Evolutionary conservation across 92 coral and sea anemone species (phyloP), one percentile per base, ranked within the genome.

Genomic region (Porites cylindrica): DNA sequence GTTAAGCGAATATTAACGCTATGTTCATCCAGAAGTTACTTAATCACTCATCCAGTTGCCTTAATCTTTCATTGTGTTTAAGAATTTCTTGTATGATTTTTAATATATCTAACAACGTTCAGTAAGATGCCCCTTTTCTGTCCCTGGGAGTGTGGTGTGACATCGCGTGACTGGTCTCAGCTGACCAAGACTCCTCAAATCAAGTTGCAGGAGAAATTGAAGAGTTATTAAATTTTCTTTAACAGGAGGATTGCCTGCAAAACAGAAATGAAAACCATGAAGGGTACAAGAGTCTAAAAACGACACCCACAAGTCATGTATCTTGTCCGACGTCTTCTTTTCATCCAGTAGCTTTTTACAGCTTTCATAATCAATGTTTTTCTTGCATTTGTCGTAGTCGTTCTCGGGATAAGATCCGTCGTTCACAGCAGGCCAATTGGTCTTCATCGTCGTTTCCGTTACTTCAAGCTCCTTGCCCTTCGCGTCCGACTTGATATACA

Each of bases 241-340:
- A 6, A 93, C 65, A 1, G 95, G 98, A 10, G 98, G 98, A 43
- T 95, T 95, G 3, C 91, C 94, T 1, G 93, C 88, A 68, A 95
- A 95, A 85, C 98, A 95, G 76, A 88, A 95, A 70, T 95, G 98
- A 71, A 95, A 95, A 1, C 98, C 98, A 54, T 95, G 98, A 10
- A 95, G 84, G 6, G 98, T 95, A 61, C 98, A 95, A 7, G 91
- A 90, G 10, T 88, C 88, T 63, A 95, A 53, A 79, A 95, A 95
- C 12, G 85, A 84, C 74, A 89, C 88, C 96, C 96, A 95, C 88
- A 95, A 18, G 18, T 83, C 90, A 17, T 85, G 85, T 63, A 95
- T 88, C 79, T 95, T 95, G 59, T 80, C 86, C 79, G 82, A 87
- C 90, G 91, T 93, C 77, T 95, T 95, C 89, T 89, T 89, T 0